phyloP scores from a whole-genome alignment of 2,888 invertebrate species.

The Syrphus vitripennis region DNA sequence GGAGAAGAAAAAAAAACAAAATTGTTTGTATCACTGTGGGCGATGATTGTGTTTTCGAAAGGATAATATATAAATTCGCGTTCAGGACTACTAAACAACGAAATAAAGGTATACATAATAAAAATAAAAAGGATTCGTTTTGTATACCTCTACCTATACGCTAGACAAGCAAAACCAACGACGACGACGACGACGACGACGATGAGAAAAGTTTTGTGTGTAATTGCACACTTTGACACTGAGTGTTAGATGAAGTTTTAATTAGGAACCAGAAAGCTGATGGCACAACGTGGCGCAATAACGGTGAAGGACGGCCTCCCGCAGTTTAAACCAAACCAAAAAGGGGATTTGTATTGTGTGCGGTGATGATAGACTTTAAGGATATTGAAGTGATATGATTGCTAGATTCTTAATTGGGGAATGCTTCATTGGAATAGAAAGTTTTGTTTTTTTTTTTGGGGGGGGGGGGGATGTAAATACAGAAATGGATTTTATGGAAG shows the following conservation, averaged over 20 bases:
- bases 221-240: conserved; percentile 36
- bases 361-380: background rate
- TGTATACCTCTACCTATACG: no score
- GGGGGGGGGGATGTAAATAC: no score
- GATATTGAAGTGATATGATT: background rate
- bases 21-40: conserved; percentile 24
- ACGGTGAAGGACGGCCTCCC: background rate
- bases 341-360: background rate
- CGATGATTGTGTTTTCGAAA: conserved; percentile 5
- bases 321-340: conserved; percentile 6
- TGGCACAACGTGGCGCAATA: background rate
- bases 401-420: background rate
- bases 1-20: background rate
- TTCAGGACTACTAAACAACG: conserved; percentile 12
- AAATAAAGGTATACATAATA: background rate
- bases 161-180: no score
- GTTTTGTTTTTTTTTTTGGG: background rate
- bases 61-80: conserved; percentile 36
- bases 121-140: background rate
- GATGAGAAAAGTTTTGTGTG: conserved; percentile 46
- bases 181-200: background rate
- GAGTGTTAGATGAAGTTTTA: conserved; percentile 16
- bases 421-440: background rate
- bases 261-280: conserved; percentile 5
- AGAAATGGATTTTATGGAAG: no score